phyloP scores from a whole-genome alignment of 2,113 vertebrate genomes.

The Xerus inauris region DNA sequence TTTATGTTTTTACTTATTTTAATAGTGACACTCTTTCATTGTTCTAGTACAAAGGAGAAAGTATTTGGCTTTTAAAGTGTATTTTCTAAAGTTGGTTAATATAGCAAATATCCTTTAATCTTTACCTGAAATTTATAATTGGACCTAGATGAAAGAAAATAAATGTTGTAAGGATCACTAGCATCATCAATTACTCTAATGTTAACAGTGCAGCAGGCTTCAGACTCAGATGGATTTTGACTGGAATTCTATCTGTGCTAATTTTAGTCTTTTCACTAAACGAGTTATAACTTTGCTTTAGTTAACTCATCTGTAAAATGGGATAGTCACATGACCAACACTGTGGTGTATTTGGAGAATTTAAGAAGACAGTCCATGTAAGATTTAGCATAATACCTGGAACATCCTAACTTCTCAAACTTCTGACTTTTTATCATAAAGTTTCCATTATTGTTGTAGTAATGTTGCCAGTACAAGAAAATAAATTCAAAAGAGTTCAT shows the following conservation, averaged over 20 bases:
- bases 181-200: background rate
- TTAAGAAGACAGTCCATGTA: background rate
- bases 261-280: background rate
- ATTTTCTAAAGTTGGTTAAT: background rate
- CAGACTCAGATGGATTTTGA: background rate
- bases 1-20: background rate
- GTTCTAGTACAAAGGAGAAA: background rate
- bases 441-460: background rate
- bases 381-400: background rate
- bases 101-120: background rate
- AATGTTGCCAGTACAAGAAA: background rate
- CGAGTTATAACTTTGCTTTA: background rate
- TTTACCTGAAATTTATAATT: slow-evolving; percentile 1
- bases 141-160: background rate
- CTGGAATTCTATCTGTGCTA: background rate
- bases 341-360: background rate
- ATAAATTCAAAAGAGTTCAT: background rate
- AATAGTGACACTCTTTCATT: background rate
- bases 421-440: background rate
- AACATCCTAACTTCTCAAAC: background rate
- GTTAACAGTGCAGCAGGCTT: background rate
- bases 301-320: background rate
- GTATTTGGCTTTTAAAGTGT: background rate
- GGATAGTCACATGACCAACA: background rate
- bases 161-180: background rate